phyloP scores from a whole-genome alignment of 2,113 vertebrate species.

The Marmota flaviventris region DNA sequence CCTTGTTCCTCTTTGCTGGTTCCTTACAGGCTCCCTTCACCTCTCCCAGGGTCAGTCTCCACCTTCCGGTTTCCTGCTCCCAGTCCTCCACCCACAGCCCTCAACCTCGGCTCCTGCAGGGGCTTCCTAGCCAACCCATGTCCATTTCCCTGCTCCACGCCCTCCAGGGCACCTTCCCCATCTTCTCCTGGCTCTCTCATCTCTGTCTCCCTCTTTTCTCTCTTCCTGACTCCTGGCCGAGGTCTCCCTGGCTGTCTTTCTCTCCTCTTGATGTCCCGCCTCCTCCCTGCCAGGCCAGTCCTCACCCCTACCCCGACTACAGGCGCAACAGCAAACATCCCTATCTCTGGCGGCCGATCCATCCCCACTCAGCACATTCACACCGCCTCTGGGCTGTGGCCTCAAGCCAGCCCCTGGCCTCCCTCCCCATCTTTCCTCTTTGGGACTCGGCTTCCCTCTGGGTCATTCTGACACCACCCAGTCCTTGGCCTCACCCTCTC shows the following conservation, averaged over 20 bases:
- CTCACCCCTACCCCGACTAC: not conserved
- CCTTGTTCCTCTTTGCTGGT: not conserved
- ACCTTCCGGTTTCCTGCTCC: not conserved
- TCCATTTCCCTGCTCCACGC: not conserved
- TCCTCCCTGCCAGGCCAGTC: not conserved
- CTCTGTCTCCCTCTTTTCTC: not conserved
- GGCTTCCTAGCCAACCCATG: not conserved
- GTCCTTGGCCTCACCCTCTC: not conserved
- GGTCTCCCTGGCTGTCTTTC: not conserved
- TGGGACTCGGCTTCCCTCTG: not conserved
- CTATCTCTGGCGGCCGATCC: not conserved
- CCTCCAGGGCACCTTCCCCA: not conserved
- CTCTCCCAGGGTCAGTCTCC: not conserved
- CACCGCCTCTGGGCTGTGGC: not conserved
- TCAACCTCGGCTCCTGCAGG: not conserved
- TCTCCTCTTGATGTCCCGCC: not conserved
- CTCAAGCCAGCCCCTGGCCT: not conserved
- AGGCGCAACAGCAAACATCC: not conserved
- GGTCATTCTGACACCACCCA: not conserved
- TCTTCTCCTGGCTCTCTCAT: not conserved
- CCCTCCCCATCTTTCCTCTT: not conserved
- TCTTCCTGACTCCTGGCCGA: not conserved
- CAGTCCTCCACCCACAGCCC: not conserved
- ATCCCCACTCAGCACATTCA: constrained; percentile 51
- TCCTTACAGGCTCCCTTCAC: not conserved